phyloP scores from a whole-genome alignment of 1,140 invertebrate species.

The Halyomorpha halys region DNA sequence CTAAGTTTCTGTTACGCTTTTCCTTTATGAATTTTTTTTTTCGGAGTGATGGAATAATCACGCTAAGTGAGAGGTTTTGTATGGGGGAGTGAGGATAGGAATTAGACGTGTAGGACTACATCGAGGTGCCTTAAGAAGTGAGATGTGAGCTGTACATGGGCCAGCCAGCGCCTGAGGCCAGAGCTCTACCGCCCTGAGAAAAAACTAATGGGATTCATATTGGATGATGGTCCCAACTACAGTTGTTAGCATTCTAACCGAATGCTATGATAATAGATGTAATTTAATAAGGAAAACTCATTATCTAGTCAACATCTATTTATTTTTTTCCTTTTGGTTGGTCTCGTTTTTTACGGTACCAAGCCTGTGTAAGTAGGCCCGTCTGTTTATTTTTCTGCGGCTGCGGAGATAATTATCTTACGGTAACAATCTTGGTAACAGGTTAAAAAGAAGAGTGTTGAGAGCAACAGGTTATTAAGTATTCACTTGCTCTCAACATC shows the following conservation, averaged over 20 bases:
- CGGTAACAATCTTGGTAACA: no score
- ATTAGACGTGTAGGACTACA: no score
- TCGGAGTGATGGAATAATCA: no score
- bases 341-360: neutral
- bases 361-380: neutral
- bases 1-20: no score
- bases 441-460: no score
- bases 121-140: no score
- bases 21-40: no score
- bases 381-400: slow-evolving; percentile 1
- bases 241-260: slow-evolving; percentile 5
- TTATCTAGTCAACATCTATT: neutral
- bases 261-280: slow-evolving; percentile 5
- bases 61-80: no score
- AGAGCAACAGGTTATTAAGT: no score
- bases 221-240: neutral
- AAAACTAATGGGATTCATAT: slow-evolving; percentile 12
- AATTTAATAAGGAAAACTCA: slow-evolving; percentile 11
- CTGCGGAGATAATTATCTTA: no score
- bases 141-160: neutral
- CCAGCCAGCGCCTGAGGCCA: neutral
- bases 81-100: no score
- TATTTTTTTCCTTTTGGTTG: neutral
- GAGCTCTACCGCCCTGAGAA: neutral
- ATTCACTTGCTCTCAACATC: no score